Percentiles rank a stretch among this genome's conserved stretches.
Evolutionary conservation across 2,797 vertebrate genomes (phyloP).

Genomic region (Amblyopsis hoosieri): DNA sequence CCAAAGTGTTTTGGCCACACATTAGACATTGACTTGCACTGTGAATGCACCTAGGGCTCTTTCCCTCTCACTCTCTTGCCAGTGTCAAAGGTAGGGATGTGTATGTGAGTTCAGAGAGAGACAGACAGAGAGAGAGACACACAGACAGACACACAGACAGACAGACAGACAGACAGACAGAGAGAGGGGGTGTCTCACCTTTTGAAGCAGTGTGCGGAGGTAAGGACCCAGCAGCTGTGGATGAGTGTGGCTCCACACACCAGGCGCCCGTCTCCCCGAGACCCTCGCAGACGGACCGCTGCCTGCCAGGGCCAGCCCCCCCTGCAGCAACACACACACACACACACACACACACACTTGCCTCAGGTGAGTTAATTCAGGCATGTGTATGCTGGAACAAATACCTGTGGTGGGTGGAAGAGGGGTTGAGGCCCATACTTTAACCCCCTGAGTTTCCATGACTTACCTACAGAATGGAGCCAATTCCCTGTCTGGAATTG

Average conservation of each 20-base stretch:
- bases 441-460: too few species aligned
- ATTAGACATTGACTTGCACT: too few species aligned
- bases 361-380: too few species aligned
- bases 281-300: constrained; percentile 87
- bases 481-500: too few species aligned
- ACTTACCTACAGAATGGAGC: too few species aligned
- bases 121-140: not conserved
- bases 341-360: not conserved
- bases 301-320: constrained; percentile 98
- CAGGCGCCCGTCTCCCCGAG: constrained; percentile 89
- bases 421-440: too few species aligned
- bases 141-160: not conserved
- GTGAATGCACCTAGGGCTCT: too few species aligned
- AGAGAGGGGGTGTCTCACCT: constrained; percentile 75
- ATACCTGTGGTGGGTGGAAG: too few species aligned
- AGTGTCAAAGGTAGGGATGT: not conserved
- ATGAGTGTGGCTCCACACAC: constrained; percentile 96
- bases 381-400: too few species aligned
- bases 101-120: too few species aligned
- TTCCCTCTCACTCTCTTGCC: too few species aligned
- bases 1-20: too few species aligned
- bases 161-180: not conserved
- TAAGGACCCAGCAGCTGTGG: constrained; percentile 95
- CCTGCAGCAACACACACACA: constrained; percentile 62
- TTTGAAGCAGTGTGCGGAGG: constrained; percentile 97